Evolutionary conservation across 2,888 invertebrate genomes (phyloP), one percentile per base, ranked within the genome.

Genomic region (Dryomyza anilis): DNA sequence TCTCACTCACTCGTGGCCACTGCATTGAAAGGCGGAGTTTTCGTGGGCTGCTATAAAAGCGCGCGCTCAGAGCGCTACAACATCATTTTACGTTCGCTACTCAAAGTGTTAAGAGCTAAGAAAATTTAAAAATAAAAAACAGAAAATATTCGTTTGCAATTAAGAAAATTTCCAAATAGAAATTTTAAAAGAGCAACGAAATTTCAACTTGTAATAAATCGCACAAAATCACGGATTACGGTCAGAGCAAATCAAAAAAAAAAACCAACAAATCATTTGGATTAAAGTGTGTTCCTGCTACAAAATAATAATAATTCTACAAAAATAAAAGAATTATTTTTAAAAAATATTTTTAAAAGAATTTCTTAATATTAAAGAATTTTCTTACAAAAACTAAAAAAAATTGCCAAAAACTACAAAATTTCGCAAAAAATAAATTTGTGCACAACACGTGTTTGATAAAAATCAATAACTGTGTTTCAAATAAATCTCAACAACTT

Each of bases 31-130:
- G 78, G 78, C 76, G 78, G 77, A 74, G 76, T 69, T 73, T 68
- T 55, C 50, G 58, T 21, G 52, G 62, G 64, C 68, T 70, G 68
- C 74, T 80, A 82, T 82, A 82, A 79, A 82, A 69, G 71, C 50
- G 53, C 16, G 36, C 70, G 67, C 73, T 75, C 76, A 70, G 78
- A 74, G 76, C 73, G 74, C 67, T 69, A 71, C 70, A 70, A 75
- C 72, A 72, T 75, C 74, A 76, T 73, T 74, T 73, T 73, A 72
- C 72, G 72, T 76, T 71, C 68, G 72, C 69, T 66, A 70, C 70
- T 75, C 72, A 71, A 63, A 70, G 70, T 68, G 67, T 67, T 65
- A 63, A 71, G 65, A 70, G 39, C 12, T 12, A 8, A 33, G 27
- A 56, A 62, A 63, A 46, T 21, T 19, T 14, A 5, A 48, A 33